Percentiles rank a stretch among this genome's conserved stretches.
phyloP scores from a whole-genome alignment of 2,888 invertebrate genomes.

The Coecobrya sp. region DNA sequence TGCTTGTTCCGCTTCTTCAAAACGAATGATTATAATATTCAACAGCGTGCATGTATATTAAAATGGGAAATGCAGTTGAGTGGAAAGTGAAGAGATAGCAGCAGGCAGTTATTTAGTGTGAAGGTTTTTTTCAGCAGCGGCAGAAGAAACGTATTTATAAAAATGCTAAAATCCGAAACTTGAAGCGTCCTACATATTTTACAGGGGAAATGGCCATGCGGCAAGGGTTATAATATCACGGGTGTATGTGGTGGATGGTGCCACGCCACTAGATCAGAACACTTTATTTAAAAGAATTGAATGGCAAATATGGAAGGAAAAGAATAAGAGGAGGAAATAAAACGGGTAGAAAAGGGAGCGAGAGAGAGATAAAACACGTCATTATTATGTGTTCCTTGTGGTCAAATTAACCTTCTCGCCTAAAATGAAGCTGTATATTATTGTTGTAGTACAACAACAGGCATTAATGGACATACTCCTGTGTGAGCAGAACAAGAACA shows the following conservation, averaged over 20 bases:
- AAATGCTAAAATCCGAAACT: not conserved
- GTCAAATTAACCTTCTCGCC: conserved; percentile 58
- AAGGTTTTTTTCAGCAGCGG: not conserved
- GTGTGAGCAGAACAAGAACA: not conserved
- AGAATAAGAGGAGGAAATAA: not conserved
- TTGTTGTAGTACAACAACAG: not conserved
- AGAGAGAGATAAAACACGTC: conserved; percentile 44
- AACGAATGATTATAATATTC: not conserved
- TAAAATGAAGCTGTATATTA: conserved; percentile 13
- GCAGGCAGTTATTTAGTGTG: not conserved
- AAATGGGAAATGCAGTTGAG: conserved; percentile 27
- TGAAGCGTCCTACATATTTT: not conserved
- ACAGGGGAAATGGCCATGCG: not conserved
- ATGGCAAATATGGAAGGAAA: not conserved
- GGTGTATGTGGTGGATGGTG: not conserved
- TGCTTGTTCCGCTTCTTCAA: not conserved
- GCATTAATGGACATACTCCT: not conserved
- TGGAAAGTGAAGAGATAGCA: conserved; percentile 24
- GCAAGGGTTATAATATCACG: too few relatives aligned
- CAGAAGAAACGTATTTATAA: not conserved
- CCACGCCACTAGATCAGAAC: not conserved
- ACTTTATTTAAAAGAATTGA: conserved; percentile 39
- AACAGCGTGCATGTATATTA: not conserved
- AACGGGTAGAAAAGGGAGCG: not conserved
- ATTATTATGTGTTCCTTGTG: conserved; percentile 59